phyloP scores from a whole-genome alignment of 2,888 invertebrate genomes.

The Netelia fuscicornis region DNA sequence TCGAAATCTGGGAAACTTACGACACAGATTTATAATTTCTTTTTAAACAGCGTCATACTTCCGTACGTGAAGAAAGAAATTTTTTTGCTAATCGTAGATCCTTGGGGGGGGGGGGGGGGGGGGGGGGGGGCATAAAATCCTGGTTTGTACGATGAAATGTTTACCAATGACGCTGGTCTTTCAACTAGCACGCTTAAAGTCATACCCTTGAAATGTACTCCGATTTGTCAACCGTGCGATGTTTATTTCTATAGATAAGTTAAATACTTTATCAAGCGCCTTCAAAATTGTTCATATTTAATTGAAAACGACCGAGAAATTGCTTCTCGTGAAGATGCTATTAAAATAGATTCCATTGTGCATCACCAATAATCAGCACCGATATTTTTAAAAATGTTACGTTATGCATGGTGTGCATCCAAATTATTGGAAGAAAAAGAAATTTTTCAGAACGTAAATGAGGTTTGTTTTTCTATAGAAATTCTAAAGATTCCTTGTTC shows the following conservation, averaged over 20 bases:
- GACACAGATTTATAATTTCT: conserved; percentile 50
- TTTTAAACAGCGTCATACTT: conserved; percentile 43
- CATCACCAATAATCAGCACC: not conserved
- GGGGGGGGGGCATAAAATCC: no score
- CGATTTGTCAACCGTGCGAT: conserved; percentile 13
- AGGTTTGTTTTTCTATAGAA: no score
- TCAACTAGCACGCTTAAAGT: no score
- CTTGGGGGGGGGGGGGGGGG: conserved; percentile 49
- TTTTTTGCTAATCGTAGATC: conserved; percentile 57
- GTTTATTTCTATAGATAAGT: conserved; percentile 62
- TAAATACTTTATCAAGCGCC: conserved; percentile 56
- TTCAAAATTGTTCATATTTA: conserved; percentile 57
- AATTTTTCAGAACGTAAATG: no score
- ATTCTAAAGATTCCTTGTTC: no score
- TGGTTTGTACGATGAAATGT: conserved; percentile 26
- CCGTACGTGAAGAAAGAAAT: conserved; percentile 54
- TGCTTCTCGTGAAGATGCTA: conserved; percentile 56
- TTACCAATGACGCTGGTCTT: no score
- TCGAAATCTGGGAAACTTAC: conserved; percentile 70
- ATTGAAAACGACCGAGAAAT: conserved; percentile 55
- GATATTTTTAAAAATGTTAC: conserved; percentile 55
- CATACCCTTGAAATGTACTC: not conserved
- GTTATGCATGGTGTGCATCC: conserved; percentile 56
- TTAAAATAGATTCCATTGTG: conserved; percentile 16
- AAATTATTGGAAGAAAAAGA: not conserved